Percentiles rank a stretch among this genome's conserved stretches.
phyloP scores from a whole-genome alignment of 2,888 invertebrate species.

The Marasmarcha lunaedactyla region DNA sequence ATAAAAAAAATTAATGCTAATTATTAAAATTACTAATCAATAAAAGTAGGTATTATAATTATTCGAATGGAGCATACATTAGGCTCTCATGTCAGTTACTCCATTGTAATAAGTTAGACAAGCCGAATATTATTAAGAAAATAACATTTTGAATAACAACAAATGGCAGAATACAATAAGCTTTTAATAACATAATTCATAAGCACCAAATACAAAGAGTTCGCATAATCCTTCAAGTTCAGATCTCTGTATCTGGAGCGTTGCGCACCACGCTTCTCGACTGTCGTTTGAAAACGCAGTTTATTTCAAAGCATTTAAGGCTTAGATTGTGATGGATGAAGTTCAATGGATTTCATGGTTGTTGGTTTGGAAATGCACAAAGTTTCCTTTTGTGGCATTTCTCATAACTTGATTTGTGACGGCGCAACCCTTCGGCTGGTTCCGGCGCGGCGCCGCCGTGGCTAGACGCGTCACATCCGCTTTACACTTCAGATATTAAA shows the following conservation, averaged over 20 bases:
- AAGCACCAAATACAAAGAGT: slow-evolving; percentile 14
- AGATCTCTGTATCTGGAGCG: slow-evolving; percentile 18
- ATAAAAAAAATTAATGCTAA: too few species aligned
- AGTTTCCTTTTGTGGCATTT: slow-evolving; percentile 69
- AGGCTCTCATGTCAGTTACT: too few species aligned
- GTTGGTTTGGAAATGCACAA: slow-evolving; percentile 64
- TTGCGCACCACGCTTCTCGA: slow-evolving; percentile 19
- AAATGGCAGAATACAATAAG: slow-evolving; percentile 10
- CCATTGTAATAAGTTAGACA: too few species aligned
- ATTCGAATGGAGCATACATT: too few species aligned
- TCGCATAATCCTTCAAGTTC: slow-evolving; percentile 35
- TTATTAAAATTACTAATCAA: too few species aligned
- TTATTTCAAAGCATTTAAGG: too few species aligned
- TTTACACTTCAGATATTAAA: background rate
- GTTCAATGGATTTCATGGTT: slow-evolving; percentile 50
- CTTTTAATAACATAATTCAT: slow-evolving; percentile 2
- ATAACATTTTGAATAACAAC: too few species aligned
- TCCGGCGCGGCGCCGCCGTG: slow-evolving; percentile 62
- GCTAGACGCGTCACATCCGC: slow-evolving; percentile 43
- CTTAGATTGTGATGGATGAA: background rate
- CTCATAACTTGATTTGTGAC: slow-evolving; percentile 70
- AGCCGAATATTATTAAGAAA: too few species aligned
- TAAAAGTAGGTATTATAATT: too few species aligned
- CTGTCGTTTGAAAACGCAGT: too few species aligned
- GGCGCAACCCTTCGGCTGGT: slow-evolving; percentile 61